Evolutionary conservation across 2,888 invertebrate species (phyloP).

Genomic region (Megalurothrips usitatus): DNA sequence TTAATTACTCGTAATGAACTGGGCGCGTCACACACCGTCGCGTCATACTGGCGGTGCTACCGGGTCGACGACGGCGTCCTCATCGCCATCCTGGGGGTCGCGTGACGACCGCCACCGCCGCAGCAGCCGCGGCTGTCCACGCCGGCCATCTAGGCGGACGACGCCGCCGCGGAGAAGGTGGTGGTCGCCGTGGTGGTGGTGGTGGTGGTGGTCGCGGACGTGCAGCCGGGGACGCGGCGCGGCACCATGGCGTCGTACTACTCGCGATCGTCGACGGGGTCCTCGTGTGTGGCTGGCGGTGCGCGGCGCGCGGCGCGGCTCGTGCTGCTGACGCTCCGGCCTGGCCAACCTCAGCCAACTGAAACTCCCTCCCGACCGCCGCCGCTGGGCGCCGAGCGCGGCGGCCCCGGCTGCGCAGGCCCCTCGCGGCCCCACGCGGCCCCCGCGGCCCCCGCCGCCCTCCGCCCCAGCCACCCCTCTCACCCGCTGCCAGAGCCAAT

Average conservation of each 20-base stretch:
- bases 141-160: neutral
- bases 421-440: neutral
- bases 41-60: neutral
- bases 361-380: neutral
- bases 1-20: slow-evolving; percentile 1
- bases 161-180: neutral
- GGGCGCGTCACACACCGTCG: neutral
- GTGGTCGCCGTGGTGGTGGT: neutral
- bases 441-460: neutral
- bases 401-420: neutral
- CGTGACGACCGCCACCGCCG: neutral
- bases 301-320: neutral
- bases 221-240: neutral
- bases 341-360: neutral
- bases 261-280: too few species aligned
- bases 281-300: neutral
- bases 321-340: neutral
- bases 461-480: neutral
- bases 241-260: neutral
- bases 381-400: neutral
- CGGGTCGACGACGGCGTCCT: neutral
- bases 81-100: neutral
- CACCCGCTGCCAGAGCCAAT: neutral
- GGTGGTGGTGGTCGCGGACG: neutral
- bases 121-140: neutral